A percentile compares a stretch with the other conserved stretches of the same genome.
phyloP scores from a whole-genome alignment of 2,888 invertebrate species.

The Conus canariensis region DNA sequence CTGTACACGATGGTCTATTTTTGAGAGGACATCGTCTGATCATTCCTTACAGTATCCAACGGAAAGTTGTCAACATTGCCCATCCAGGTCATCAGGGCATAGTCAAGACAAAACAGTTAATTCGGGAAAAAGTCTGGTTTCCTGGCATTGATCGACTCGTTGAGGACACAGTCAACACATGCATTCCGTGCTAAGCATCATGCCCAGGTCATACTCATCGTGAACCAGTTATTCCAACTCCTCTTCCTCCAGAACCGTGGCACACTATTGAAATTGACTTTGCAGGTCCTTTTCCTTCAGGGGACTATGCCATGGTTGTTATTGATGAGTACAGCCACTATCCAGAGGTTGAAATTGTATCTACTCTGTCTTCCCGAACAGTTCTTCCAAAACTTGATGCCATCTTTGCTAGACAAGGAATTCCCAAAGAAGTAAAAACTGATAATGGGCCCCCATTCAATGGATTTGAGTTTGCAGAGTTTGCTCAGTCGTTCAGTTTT shows the following conservation, averaged over 20 bases:
- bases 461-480: background rate
- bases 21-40: slow-evolving; percentile 44
- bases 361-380: slow-evolving; percentile 44
- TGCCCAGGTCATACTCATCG: background rate
- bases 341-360: slow-evolving; percentile 53
- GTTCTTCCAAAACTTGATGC: slow-evolving; percentile 46
- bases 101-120: slow-evolving; percentile 52
- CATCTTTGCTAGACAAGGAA: slow-evolving; percentile 8
- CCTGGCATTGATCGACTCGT: slow-evolving; percentile 56
- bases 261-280: background rate
- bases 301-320: slow-evolving; percentile 49
- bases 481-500: background rate
- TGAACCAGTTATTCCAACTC: slow-evolving; percentile 26
- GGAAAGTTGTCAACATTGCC: slow-evolving; percentile 51
- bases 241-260: slow-evolving; percentile 46
- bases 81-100: slow-evolving; percentile 60
- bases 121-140: slow-evolving; percentile 62
- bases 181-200: slow-evolving; percentile 51
- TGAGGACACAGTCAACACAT: slow-evolving; percentile 49
- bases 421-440: background rate
- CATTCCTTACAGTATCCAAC: slow-evolving; percentile 53
- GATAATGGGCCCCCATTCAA: background rate
- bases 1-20: slow-evolving; percentile 41
- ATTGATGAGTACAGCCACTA: slow-evolving; percentile 56
- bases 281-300: slow-evolving; percentile 20